Evolutionary conservation across 2,113 vertebrate species (phyloP).

Genomic region (Muntiacus muntjak): DNA sequence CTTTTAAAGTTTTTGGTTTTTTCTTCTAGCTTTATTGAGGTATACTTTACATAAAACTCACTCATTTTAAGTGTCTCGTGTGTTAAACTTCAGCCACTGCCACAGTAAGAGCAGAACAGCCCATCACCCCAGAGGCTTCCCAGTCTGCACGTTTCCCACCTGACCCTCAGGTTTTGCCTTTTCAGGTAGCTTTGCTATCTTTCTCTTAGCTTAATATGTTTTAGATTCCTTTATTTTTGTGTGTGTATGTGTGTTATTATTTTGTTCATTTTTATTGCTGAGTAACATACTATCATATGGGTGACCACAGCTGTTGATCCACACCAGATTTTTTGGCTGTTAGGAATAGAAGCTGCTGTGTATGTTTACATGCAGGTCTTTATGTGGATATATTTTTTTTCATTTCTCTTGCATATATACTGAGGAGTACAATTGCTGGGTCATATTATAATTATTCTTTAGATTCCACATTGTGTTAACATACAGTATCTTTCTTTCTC

Average conservation of each 20-base stretch:
- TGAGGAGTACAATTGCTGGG: not conserved
- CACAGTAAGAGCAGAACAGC: too few species aligned
- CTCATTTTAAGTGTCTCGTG: not conserved
- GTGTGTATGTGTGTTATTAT: not conserved
- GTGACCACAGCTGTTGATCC: accelerated
- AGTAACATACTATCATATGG: accelerated
- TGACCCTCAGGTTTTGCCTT: not conserved
- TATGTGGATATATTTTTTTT: not conserved
- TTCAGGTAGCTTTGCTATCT: not conserved
- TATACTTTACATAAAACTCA: not conserved
- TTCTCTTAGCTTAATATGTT: too few species aligned
- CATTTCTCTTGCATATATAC: not conserved
- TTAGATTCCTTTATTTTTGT: accelerated
- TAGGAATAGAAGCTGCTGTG: accelerated
- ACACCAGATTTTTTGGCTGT: accelerated
- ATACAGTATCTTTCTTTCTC: not conserved
- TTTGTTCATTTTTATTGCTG: not conserved
- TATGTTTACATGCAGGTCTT: not conserved
- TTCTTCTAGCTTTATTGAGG: not conserved
- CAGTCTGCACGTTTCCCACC: accelerated
- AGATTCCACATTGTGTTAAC: not conserved
- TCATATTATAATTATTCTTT: not conserved
- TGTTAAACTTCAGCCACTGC: too few species aligned
- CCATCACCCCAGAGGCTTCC: accelerated
- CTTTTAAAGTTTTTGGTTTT: too few species aligned